Evolutionary conservation across 2,113 vertebrate species (phyloP).

Genomic region (Rhinopomastus cyanomelas): DNA sequence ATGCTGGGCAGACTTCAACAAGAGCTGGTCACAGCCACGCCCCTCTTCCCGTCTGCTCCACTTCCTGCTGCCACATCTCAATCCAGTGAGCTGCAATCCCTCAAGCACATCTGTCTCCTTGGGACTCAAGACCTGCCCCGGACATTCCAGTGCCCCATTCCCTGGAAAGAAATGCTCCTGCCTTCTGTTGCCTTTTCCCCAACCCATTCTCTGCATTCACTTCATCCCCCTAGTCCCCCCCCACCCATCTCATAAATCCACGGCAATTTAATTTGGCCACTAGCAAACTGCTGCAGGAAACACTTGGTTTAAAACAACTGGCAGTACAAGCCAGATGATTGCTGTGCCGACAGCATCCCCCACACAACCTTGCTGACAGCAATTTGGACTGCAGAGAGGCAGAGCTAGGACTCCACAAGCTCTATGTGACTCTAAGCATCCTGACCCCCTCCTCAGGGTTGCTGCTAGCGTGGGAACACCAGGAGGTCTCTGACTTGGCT

Average conservation of each 20-base stretch:
- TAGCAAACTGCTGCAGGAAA: accelerated
- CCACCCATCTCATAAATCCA: not conserved
- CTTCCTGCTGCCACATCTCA: not conserved
- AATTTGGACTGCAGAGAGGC: not conserved
- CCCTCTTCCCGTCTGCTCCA: not conserved
- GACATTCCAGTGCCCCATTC: not conserved
- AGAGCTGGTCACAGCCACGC: not conserved
- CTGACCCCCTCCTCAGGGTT: not conserved
- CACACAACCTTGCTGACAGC: accelerated
- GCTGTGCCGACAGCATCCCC: not conserved
- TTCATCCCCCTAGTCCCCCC: accelerated
- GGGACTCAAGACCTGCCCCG: accelerated
- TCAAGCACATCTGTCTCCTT: accelerated
- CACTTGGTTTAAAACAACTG: not conserved
- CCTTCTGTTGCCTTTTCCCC: accelerated
- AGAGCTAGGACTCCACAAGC: not conserved
- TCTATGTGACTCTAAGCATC: not conserved
- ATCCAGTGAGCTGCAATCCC: accelerated
- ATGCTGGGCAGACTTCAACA: not conserved
- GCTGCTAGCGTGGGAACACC: not conserved
- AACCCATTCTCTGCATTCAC: not conserved
- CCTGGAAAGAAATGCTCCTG: not conserved
- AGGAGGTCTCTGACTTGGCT: not conserved
- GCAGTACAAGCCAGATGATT: not conserved
- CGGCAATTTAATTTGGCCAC: not conserved